Base-by-base conservation (phyloP, 2,113 vertebrate genomes). In the Varanus komodoensis region DNA sequence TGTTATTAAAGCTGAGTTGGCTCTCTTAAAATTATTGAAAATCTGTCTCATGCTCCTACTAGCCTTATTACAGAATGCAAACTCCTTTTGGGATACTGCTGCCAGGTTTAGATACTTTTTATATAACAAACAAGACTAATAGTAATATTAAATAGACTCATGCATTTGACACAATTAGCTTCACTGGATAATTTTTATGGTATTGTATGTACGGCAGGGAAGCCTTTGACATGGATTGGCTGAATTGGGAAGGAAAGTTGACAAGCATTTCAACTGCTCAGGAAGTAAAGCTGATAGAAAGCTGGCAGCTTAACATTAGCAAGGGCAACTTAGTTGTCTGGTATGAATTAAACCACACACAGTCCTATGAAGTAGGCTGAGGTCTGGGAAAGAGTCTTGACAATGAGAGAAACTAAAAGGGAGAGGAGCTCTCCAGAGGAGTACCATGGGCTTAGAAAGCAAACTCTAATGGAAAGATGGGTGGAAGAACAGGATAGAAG, bases 141-240 rank as follows among this genome's bases (percentile, higher is more conserved):
- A 88, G 77, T 64, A 69, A 61, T 19, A 11, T 11, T 77, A 71
- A 89, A 80, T 85, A 88, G 88, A 64, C 77, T 44, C 17, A 73
- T n/a, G 21, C 29, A 80, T 87, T 50, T 79, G 67, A 69, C 84
- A 91, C 52, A 27, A 6, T 15, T 25, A 44, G 6, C 67, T 32
- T 29, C 34, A 54, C 9, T n/a, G 27, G 19, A 29, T 27, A 54
- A 2, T 19, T 11, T 80, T 86, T 80, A 44, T 90, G 23, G 27
- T 21, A 64, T 44, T 85, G 15, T 12, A 48, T 68, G 27, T 69
- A 48, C 1, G 25, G 25, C 15, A 57, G 57, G 38, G 11, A 90
- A 71, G 48, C 27, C 23, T 38, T 77, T 44, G 75, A 78, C 64
- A 67, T n/a, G 17, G 54, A 78, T 64, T 87, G 52, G 71, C 32